These are phyloP conservation scores for Caiman crocodilus DNA, from an alignment of 2,797 vertebrate species.

Conservation along the genomic window DNA sequence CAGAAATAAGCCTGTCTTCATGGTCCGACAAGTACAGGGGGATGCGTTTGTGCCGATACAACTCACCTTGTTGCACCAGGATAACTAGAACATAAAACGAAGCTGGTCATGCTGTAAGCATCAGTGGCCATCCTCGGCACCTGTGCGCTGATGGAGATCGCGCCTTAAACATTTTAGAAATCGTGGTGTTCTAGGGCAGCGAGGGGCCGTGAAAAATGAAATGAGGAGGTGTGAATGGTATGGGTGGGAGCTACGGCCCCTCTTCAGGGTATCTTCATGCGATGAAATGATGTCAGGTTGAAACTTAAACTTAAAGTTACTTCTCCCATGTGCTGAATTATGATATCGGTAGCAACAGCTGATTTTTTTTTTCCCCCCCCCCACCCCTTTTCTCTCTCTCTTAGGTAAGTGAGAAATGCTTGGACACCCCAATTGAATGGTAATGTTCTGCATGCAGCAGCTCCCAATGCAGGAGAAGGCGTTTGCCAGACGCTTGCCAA, in stretches of 20 bases:
- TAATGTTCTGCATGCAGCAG: background rate
- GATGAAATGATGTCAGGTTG: background rate
- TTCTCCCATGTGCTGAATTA: fast-evolving
- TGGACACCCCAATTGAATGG: background rate
- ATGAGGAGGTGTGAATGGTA: background rate
- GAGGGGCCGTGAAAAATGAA: background rate
- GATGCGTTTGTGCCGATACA: background rate
- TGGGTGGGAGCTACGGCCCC: background rate
- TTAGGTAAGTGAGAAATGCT: conserved; percentile 55
- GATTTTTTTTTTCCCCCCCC: no score
- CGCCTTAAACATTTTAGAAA: background rate
- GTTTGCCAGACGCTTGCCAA: background rate
- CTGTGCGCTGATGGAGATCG: background rate
- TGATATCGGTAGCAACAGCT: background rate
- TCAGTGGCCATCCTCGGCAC: background rate
- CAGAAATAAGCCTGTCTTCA: background rate
- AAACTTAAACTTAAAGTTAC: no score
- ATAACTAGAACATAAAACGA: background rate
- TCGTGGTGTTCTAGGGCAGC: background rate
- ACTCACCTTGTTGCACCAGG: background rate
- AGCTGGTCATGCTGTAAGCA: background rate
- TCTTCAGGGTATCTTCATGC: background rate
- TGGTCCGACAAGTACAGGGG: background rate
- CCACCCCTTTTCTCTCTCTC: background rate
- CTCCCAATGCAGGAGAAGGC: fast-evolving